A percentile compares a stretch with the other conserved stretches of the same genome.
Conservation (phyloP, 2,888 invertebrate species). For the Euclidia mi region DNA sequence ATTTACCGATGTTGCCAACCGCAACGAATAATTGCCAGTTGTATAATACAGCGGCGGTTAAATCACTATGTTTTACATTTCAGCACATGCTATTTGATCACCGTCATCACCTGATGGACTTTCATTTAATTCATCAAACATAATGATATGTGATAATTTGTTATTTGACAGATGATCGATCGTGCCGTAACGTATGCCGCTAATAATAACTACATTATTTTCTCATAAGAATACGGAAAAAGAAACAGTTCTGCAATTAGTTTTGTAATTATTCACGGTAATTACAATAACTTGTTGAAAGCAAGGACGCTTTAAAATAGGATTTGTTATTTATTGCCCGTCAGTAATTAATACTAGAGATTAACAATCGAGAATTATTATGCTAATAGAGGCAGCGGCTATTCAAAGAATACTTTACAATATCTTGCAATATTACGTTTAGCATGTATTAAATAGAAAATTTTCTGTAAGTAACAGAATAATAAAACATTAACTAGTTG, state of each 20-base stretch:
- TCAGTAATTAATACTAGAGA: slow-evolving; percentile 9
- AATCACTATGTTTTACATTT: slow-evolving; percentile 72
- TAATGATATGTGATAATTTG: slow-evolving; percentile 67
- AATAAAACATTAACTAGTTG: not conserved
- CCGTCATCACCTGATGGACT: slow-evolving; percentile 67
- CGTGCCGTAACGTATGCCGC: slow-evolving; percentile 37
- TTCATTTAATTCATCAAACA: slow-evolving; percentile 69
- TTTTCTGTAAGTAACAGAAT: not conserved
- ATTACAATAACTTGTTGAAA: slow-evolving; percentile 41
- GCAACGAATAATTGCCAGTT: slow-evolving; percentile 75
- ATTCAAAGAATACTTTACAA: slow-evolving; percentile 4
- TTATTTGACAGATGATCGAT: slow-evolving; percentile 71
- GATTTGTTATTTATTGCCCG: slow-evolving; percentile 29
- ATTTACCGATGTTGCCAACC: slow-evolving; percentile 66
- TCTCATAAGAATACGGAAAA: slow-evolving; percentile 26
- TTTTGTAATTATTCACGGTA: slow-evolving; percentile 21
- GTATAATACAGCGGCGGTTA: slow-evolving; percentile 72
- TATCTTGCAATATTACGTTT: not conserved
- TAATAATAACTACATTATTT: slow-evolving; percentile 30
- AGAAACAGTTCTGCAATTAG: slow-evolving; percentile 10
- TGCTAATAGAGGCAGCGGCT: slow-evolving; percentile 9
- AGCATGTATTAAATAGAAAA: not conserved
- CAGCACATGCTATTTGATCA: slow-evolving; percentile 65
- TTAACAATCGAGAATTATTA: slow-evolving; percentile 13
- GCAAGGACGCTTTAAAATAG: slow-evolving; percentile 42